A percentile compares a stretch with the other conserved stretches of the same genome.
These are phyloP conservation scores for Seison nebaliae DNA, from an alignment of 1,140 invertebrate species.

Conservation along the genomic window DNA sequence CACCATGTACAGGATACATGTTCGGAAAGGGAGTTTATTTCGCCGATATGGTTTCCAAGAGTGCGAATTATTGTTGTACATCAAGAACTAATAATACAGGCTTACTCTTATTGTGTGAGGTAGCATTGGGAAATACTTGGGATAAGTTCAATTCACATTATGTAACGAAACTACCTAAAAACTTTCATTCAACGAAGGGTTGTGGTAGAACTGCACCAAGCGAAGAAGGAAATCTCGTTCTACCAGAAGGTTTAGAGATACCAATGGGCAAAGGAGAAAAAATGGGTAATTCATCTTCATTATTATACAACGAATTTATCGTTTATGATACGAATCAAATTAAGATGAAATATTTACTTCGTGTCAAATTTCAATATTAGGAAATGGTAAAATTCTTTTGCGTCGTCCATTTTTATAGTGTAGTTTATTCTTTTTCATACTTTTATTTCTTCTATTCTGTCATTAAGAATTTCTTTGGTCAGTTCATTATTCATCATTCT, in stretches of 20 bases:
- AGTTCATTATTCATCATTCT: too few species aligned
- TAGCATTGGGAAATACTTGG: constrained; percentile 68
- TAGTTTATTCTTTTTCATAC: too few species aligned
- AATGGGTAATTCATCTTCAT: constrained; percentile 25
- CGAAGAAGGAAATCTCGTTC: constrained; percentile 3
- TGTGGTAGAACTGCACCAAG: constrained; percentile 12
- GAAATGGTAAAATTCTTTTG: too few species aligned
- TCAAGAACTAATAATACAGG: constrained; percentile 42
- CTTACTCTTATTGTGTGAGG: constrained; percentile 66
- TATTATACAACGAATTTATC: constrained; percentile 49
- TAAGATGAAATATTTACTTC: constrained; percentile 8
- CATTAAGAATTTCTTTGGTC: too few species aligned
- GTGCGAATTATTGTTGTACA: constrained; percentile 80
- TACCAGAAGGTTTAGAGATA: constrained; percentile 37
- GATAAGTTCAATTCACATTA: constrained; percentile 42
- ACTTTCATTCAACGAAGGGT: constrained; percentile 52
- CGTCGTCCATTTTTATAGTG: too few species aligned
- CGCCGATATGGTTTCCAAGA: constrained; percentile 94
- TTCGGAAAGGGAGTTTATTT: constrained; percentile 71
- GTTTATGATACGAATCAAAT: constrained; percentile 12
- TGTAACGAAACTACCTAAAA: constrained; percentile 45
- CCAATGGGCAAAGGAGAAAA: constrained; percentile 40
- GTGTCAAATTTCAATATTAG: constrained; percentile 11
- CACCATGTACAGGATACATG: constrained; percentile 35
- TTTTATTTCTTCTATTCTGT: too few species aligned